Evolutionary conservation across 2,113 vertebrate species (phyloP).

Genomic region (Microcebus griseorufus): DNA sequence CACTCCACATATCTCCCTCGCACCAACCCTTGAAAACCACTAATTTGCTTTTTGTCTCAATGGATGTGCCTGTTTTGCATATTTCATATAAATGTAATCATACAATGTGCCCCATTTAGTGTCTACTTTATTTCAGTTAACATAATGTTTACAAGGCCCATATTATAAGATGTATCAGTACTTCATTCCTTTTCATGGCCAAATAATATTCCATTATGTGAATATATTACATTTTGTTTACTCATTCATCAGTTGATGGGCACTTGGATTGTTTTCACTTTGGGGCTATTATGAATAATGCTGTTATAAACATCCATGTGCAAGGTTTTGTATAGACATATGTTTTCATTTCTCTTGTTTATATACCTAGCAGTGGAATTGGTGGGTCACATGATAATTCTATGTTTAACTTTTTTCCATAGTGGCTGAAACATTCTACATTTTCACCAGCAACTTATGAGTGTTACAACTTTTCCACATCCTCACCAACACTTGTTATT

Average conservation of each 20-base stretch:
- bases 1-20: neutral
- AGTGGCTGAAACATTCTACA: neutral
- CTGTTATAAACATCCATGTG: neutral
- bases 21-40: neutral
- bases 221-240: neutral
- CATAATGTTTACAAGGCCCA: neutral
- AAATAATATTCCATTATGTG: neutral
- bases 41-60: neutral
- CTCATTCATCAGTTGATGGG: neutral
- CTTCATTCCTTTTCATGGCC: neutral
- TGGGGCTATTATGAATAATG: neutral
- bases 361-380: neutral
- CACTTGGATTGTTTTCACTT: neutral
- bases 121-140: neutral
- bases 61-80: neutral
- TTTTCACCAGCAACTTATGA: neutral
- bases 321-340: neutral
- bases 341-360: neutral
- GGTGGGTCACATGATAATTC: neutral
- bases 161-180: neutral
- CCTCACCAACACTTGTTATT: neutral
- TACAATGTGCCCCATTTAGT: neutral
- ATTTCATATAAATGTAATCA: neutral
- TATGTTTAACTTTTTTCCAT: neutral
- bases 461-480: neutral